Evolutionary conservation across 2,888 invertebrate genomes (phyloP).

Genomic region (Caenorhabditis sp.): DNA sequence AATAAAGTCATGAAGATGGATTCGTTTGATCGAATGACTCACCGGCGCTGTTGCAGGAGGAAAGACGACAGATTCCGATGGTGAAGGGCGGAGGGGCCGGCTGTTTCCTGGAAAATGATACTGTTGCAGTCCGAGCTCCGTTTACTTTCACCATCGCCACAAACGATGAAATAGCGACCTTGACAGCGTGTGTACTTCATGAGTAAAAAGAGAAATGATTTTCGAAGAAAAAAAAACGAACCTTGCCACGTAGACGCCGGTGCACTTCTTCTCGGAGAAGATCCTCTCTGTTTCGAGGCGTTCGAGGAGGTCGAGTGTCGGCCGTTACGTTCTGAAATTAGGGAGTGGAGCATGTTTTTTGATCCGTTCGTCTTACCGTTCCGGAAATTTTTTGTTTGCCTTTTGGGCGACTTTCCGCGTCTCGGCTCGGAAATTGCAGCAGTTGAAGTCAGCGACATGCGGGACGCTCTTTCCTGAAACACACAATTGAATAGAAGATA

Average conservation of each 20-base stretch:
- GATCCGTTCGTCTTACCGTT: no score
- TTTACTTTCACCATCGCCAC: not conserved
- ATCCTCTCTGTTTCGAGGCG: no score
- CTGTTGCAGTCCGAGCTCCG: not conserved
- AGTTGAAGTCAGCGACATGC: no score
- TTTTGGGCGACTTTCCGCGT: no score
- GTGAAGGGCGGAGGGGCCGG: constrained; percentile 5
- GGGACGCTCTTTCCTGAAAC: not conserved
- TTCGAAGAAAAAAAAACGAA: not conserved
- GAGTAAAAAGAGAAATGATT: not conserved
- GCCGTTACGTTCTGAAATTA: not conserved
- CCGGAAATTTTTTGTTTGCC: no score
- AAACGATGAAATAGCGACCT: constrained; percentile 23
- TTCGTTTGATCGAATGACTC: no score
- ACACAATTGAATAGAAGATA: not conserved
- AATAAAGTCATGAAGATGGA: no score
- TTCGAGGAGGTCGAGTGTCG: no score
- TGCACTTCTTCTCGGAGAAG: no score
- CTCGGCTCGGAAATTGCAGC: no score
- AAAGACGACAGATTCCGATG: constrained; percentile 19
- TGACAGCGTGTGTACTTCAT: constrained; percentile 1
- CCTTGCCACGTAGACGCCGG: constrained; percentile 19
- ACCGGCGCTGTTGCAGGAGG: not conserved
- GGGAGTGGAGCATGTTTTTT: no score
- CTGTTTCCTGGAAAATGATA: constrained; percentile 16